These are phyloP conservation scores for Amaurobius ferox DNA, from an alignment of 2,888 invertebrate genomes.

Conservation along the genomic window DNA sequence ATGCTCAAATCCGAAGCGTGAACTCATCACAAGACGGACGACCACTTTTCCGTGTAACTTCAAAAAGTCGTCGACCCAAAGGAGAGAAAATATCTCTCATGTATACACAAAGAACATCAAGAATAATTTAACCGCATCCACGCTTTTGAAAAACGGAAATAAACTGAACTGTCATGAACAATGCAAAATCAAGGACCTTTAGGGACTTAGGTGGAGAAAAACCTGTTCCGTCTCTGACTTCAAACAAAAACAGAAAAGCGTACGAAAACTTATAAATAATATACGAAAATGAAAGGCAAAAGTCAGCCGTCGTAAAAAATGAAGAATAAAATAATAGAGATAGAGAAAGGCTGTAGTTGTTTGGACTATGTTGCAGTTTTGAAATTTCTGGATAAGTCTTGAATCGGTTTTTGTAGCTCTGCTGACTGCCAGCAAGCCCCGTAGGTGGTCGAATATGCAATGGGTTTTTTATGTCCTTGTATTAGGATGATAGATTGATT, in stretches of 20 bases:
- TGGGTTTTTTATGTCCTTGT: neutral
- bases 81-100: conserved; percentile 28
- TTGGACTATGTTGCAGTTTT: conserved; percentile 4
- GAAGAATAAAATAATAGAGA: neutral
- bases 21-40: neutral
- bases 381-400: neutral
- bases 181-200: conserved; percentile 10
- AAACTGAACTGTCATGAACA: conserved; percentile 34
- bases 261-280: conserved; percentile 13
- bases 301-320: neutral
- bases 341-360: neutral
- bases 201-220: neutral
- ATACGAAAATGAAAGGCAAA: neutral
- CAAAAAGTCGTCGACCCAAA: conserved; percentile 55
- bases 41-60: conserved; percentile 25
- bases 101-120: conserved; percentile 41
- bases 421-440: neutral
- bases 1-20: neutral
- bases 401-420: neutral
- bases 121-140: conserved; percentile 53
- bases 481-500: neutral
- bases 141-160: conserved; percentile 10
- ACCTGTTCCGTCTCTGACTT: conserved; percentile 37
- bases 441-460: conserved; percentile 15
- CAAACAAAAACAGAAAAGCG: neutral